Evolutionary conservation across 2,797 vertebrate species (phyloP), one percentile per base, ranked within the genome.

Genomic region (Spondyliosoma cantharus): DNA sequence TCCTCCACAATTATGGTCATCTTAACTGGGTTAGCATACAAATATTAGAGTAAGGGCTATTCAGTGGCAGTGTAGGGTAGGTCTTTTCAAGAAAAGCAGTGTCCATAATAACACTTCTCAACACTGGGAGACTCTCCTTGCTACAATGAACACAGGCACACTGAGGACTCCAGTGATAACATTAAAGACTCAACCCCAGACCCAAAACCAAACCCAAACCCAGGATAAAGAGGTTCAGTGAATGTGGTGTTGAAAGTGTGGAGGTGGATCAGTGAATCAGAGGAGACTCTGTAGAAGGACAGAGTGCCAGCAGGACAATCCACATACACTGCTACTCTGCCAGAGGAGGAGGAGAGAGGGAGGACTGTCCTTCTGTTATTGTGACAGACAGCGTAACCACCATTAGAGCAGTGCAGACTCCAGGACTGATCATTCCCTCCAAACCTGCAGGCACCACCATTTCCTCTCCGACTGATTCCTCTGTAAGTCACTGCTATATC

Each of bases 161-260:
- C 60, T 62, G 60, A 62, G 3, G 60, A 62, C 15, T 62, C 45
- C n/a, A 22, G 29, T 14, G 57, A 59, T 20, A 59, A n/a, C 57
- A 59, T 59, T 29, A 59, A 20, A 45, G 59, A 61, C 42, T 61
- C 59, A 14, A 61, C 37, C 42, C 57, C 69, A 12, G 48, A 37
- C 13, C 29, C 45, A 22, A 60, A n/a, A 0, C 62, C 62, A 43
- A 65, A 29, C 2, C 69, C 57, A 71, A 71, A 71, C 3, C 69
- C 69, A 19, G 69, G 27, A 49, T 59, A 50, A 3, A 71, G 19
- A 32, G 56, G 56, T 22, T 37, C 43, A 11, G 68, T 71, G 27
- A 59, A 71, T 12, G 45, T 59, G 43, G 56, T 59, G 45, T 25
- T 49, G 53, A 59, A 70, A 20, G 67, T 63, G 61, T 63, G 61